These are phyloP conservation scores for Myotis lucifugus DNA, from an alignment of 2,113 vertebrate species.

Conservation along the genomic window DNA sequence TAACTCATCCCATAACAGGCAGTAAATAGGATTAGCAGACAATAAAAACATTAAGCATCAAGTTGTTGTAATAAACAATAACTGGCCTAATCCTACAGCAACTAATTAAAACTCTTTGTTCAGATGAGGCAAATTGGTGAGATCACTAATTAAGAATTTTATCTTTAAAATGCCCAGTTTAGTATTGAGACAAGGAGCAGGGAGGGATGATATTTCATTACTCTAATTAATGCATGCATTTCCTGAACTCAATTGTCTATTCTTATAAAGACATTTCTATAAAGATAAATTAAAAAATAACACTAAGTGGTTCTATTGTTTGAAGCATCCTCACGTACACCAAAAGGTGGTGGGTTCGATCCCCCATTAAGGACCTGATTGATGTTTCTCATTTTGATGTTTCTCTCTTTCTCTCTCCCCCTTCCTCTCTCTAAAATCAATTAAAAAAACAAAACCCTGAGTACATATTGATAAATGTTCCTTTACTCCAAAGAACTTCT, in stretches of 20 bases:
- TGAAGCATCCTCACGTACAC: too few species aligned
- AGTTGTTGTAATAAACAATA: neutral
- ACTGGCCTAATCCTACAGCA: neutral
- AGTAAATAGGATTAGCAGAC: neutral
- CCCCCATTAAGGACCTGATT: too few species aligned
- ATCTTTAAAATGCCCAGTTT: neutral
- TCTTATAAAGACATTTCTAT: neutral
- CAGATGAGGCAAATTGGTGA: neutral
- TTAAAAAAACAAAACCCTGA: neutral
- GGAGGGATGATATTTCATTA: neutral
- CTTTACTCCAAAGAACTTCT: constrained; percentile 9
- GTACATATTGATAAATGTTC: neutral
- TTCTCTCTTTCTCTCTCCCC: too few species aligned
- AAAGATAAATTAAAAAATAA: too few species aligned
- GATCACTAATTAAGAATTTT: neutral
- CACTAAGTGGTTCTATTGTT: neutral
- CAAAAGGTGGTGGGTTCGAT: too few species aligned
- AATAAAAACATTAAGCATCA: neutral
- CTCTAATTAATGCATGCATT: neutral
- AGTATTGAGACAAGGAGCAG: neutral
- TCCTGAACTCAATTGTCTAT: neutral
- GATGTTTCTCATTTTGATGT: too few species aligned
- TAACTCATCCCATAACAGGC: neutral
- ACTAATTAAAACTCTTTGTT: constrained; percentile 5
- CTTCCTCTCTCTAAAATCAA: too few species aligned